Conservation (phyloP, 2,113 vertebrate species). For the Columba livia region DNA sequence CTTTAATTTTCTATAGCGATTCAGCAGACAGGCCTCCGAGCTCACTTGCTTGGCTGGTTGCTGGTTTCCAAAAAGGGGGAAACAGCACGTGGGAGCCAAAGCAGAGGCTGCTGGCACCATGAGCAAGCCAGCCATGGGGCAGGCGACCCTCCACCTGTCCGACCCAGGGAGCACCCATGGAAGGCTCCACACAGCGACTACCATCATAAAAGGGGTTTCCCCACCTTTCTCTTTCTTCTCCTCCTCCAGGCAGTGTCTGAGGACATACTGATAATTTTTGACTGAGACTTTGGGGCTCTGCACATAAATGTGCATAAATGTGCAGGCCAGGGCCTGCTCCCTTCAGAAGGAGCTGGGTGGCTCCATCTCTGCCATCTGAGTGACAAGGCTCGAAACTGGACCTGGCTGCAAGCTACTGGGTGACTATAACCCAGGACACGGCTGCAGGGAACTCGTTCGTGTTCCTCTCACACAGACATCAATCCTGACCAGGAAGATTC, state of each 20-base stretch:
- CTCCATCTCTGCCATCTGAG: background rate
- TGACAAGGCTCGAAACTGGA: fast-evolving
- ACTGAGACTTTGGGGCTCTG: background rate
- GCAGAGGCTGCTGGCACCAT: conserved; percentile 23
- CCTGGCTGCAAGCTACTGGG: fast-evolving
- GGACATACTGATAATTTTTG: background rate
- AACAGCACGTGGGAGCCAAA: background rate
- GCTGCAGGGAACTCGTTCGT: background rate
- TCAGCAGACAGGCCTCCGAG: conserved; percentile 1
- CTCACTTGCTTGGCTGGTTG: background rate
- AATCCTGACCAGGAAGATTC: background rate
- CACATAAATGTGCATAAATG: no score
- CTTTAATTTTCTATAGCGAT: background rate
- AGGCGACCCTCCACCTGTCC: background rate
- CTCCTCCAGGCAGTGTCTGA: background rate
- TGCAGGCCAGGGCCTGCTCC: background rate
- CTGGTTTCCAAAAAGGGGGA: conserved; percentile 13
- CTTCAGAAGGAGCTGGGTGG: background rate
- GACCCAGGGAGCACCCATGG: fast-evolving
- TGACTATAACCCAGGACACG: background rate
- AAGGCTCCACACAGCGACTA: background rate
- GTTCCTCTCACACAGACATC: background rate
- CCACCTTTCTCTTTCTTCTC: background rate
- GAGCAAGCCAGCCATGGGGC: background rate
- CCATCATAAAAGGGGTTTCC: background rate